Conservation (phyloP, 2,797 vertebrate genomes). For the Pelochelys cantorii region DNA sequence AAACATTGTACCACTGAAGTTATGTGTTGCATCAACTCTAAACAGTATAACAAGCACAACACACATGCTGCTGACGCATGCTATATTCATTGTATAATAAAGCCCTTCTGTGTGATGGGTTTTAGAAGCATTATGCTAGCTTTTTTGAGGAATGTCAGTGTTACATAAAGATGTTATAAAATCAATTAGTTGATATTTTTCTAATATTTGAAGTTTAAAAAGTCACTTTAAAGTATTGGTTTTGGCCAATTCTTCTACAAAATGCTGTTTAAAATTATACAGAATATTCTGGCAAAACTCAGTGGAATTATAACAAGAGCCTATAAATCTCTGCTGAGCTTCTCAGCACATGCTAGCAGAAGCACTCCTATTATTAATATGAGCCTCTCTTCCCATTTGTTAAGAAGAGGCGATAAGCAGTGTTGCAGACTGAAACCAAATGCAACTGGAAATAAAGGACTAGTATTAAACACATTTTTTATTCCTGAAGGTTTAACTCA, state of each 20-base stretch:
- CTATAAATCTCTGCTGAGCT: background rate
- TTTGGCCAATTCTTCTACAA: conserved; percentile 13
- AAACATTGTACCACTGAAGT: background rate
- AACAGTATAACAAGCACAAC: background rate
- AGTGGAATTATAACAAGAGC: conserved; percentile 3
- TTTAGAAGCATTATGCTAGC: background rate
- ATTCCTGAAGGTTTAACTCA: background rate
- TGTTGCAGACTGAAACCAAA: background rate
- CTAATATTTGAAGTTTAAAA: conserved; percentile 25
- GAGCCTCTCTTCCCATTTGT: background rate
- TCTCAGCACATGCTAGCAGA: background rate
- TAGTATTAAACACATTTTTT: background rate
- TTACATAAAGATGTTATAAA: conserved; percentile 5
- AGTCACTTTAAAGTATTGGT: conserved; percentile 1
- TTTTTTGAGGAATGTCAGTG: background rate
- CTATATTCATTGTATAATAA: background rate
- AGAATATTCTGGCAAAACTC: conserved; percentile 19
- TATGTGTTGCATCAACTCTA: background rate
- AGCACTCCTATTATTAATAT: conserved; percentile 2
- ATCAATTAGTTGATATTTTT: background rate
- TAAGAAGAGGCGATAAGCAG: background rate
- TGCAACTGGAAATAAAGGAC: background rate
- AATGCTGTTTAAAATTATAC: conserved; percentile 6
- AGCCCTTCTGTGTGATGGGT: background rate
- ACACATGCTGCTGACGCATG: background rate